phyloP scores from a whole-genome alignment of 2,888 invertebrate species.

The Sphaerophoria taeniata region DNA sequence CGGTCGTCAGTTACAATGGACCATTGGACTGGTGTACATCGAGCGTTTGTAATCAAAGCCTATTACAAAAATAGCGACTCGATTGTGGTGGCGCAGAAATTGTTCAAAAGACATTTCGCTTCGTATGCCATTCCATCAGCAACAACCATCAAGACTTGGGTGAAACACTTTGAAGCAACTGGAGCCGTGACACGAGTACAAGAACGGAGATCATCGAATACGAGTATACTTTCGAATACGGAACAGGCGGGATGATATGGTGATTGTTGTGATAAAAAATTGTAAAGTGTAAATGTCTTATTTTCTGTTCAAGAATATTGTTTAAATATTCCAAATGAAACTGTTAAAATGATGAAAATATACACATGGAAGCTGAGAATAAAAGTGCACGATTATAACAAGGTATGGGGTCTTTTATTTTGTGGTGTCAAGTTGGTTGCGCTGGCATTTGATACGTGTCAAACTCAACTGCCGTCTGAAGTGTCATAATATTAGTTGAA shows the following conservation, averaged over 20 bases:
- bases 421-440: too few species aligned
- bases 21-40: conserved; percentile 81
- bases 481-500: too few species aligned
- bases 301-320: background rate
- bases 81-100: conserved; percentile 78
- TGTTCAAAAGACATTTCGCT: conserved; percentile 79
- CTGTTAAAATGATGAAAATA: too few species aligned
- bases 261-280: background rate
- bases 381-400: too few species aligned
- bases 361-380: too few species aligned
- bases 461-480: too few species aligned
- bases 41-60: conserved; percentile 78
- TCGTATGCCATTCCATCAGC: conserved; percentile 78
- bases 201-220: conserved; percentile 75
- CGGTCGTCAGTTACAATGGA: conserved; percentile 76
- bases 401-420: too few species aligned
- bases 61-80: conserved; percentile 80
- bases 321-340: too few species aligned
- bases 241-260: conserved; percentile 27
- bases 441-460: too few species aligned
- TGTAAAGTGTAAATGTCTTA: background rate
- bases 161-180: conserved; percentile 79
- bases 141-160: conserved; percentile 79
- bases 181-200: conserved; percentile 77
- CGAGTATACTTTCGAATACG: conserved; percentile 73